Evolutionary conservation across 1,140 invertebrate genomes (phyloP).

Genomic region (Pseudomyrmex concolor): DNA sequence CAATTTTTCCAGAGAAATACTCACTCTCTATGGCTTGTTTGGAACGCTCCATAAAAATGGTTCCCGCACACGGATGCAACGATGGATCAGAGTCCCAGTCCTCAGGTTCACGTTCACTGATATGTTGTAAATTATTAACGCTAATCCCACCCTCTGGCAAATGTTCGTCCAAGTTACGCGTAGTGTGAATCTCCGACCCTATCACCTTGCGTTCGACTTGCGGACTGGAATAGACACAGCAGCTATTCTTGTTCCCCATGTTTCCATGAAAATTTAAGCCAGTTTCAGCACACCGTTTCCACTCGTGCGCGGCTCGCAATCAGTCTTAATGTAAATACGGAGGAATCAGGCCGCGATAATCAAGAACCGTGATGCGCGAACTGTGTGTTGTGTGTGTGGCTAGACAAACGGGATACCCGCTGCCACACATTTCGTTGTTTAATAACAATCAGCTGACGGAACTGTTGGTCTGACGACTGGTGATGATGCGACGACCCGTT

Average conservation of each 20-base stretch:
- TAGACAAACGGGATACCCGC: background rate
- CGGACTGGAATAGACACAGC: slow-evolving; percentile 90
- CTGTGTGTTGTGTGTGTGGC: slow-evolving; percentile 18
- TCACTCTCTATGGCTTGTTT: slow-evolving; percentile 95
- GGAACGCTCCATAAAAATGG: slow-evolving; percentile 98
- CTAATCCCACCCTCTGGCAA: slow-evolving; percentile 92
- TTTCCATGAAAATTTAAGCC: slow-evolving; percentile 53
- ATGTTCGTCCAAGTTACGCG: slow-evolving; percentile 88
- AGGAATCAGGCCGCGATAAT: slow-evolving; percentile 22
- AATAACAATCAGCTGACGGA: slow-evolving; percentile 69
- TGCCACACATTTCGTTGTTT: slow-evolving; percentile 61
- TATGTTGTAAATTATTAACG: slow-evolving; percentile 97
- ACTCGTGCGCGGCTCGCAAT: slow-evolving; percentile 3
- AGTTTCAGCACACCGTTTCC: background rate
- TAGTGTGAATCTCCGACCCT: slow-evolving; percentile 81
- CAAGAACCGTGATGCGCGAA: slow-evolving; percentile 6
- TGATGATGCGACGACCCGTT: slow-evolving; percentile 35
- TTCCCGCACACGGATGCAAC: slow-evolving; percentile 96
- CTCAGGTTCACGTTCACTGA: slow-evolving; percentile 98
- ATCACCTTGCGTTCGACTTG: slow-evolving; percentile 84
- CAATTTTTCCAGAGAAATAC: slow-evolving; percentile 47
- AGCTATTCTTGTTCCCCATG: slow-evolving; percentile 92
- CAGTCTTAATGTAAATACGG: slow-evolving; percentile 29
- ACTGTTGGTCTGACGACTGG: slow-evolving; percentile 11
- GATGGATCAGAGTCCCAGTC: slow-evolving; percentile 97